These are phyloP conservation scores for Sialis fuliginosa DNA, from an alignment of 2,888 invertebrate species.

Conservation along the genomic window DNA sequence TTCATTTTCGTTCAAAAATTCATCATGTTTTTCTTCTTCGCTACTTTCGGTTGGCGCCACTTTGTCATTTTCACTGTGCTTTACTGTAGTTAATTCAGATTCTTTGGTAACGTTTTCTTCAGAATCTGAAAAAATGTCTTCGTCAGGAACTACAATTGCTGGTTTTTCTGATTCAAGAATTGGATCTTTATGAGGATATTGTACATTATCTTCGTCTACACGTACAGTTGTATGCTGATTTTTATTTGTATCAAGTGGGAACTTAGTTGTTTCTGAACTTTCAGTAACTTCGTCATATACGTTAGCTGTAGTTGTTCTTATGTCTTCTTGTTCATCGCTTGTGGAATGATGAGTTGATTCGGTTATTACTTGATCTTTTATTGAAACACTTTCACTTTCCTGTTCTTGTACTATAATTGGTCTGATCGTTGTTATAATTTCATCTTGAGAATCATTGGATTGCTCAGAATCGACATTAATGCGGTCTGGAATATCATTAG, in stretches of 20 bases:
- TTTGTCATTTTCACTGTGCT: no score
- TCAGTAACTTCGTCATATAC: slow-evolving; percentile 6
- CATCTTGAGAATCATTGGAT: slow-evolving; percentile 1
- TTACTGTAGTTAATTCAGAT: no score
- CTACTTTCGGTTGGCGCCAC: slow-evolving; percentile 5
- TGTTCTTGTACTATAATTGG: slow-evolving; percentile 4
- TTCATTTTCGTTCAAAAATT: no score
- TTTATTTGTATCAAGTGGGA: slow-evolving; percentile 4
- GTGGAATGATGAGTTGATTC: no score
- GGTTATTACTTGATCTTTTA: slow-evolving; percentile 1
- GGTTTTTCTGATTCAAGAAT: slow-evolving; percentile 1
- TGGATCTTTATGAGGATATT: slow-evolving; percentile 2
- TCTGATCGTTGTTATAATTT: slow-evolving; percentile 7
- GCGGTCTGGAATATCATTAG: no score
- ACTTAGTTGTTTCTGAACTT: slow-evolving; percentile 3
- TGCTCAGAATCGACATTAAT: no score
- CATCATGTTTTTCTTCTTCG: slow-evolving; percentile 2
- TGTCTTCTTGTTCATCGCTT: no score
- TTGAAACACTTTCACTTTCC: slow-evolving; percentile 7
- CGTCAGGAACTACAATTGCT: slow-evolving; percentile 7
- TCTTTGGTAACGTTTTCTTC: no score
- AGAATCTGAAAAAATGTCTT: not conserved
- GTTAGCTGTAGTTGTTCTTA: no score
- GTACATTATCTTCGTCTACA: not conserved
- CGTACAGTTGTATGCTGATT: not conserved